phyloP scores from a whole-genome alignment of 2,113 vertebrate genomes.

The Nipponia nippon region DNA sequence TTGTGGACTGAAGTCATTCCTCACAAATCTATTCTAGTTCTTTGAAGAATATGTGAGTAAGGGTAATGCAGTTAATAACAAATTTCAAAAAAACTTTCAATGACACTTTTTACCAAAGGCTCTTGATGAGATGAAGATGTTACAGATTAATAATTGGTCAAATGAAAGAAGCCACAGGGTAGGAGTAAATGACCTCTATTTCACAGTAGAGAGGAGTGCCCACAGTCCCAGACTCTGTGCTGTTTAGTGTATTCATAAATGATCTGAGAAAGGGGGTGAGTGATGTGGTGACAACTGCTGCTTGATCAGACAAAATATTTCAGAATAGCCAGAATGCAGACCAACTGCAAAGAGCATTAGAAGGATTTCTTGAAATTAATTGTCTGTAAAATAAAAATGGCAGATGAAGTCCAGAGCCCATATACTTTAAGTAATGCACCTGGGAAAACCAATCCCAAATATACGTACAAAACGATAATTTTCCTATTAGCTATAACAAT shows the following conservation, averaged over 20 bases:
- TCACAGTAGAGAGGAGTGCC: not conserved
- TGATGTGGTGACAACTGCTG: not conserved
- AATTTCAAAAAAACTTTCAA: not conserved
- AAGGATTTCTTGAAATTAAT: not conserved
- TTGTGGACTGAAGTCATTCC: not conserved
- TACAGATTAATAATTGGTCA: not conserved
- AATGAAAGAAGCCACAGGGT: not conserved
- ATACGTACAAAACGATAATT: not conserved
- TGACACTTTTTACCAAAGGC: not conserved
- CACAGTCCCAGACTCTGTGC: not conserved
- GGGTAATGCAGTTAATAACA: not conserved
- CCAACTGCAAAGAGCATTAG: not conserved
- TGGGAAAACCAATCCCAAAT: not conserved
- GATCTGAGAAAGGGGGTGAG: not conserved
- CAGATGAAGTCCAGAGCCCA: not conserved
- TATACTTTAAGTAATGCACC: not conserved
- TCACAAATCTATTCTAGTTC: not conserved
- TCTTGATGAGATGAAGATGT: not conserved
- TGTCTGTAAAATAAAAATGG: not conserved
- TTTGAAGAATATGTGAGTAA: not conserved
- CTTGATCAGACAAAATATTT: not conserved
- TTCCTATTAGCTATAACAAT: not conserved
- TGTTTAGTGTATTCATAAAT: not conserved
- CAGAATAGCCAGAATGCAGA: not conserved
- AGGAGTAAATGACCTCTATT: not conserved